These are phyloP conservation scores for Protodeltote pygarga DNA, from an alignment of 2,888 invertebrate species.

Conservation along the genomic window DNA sequence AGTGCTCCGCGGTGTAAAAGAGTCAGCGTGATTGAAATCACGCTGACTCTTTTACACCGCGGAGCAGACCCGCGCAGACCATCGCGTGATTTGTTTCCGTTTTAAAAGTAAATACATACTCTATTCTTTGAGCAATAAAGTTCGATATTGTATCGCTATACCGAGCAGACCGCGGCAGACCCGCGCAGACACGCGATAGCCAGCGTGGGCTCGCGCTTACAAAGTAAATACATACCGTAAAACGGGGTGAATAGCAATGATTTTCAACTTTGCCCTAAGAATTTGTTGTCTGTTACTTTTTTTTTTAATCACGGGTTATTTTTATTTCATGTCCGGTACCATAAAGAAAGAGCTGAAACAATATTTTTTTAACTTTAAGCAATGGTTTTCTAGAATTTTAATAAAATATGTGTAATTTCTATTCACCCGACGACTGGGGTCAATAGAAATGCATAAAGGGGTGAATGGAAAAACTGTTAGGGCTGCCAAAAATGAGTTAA, in stretches of 20 bases:
- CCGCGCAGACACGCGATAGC: too few species aligned
- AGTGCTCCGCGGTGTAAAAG: too few species aligned
- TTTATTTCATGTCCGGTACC: conserved; percentile 27
- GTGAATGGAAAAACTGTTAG: conserved; percentile 24
- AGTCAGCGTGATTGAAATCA: too few species aligned
- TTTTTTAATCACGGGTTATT: conserved; percentile 7
- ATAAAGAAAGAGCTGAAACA: conserved; percentile 18
- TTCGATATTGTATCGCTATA: too few species aligned
- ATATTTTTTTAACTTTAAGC: conserved; percentile 18
- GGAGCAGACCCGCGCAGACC: too few species aligned
- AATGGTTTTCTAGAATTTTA: conserved; percentile 10
- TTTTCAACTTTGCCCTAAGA: conserved; percentile 22
- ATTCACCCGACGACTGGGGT: conserved; percentile 22
- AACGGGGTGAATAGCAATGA: conserved; percentile 21
- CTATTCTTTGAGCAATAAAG: too few species aligned
- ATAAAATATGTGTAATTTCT: conserved; percentile 18
- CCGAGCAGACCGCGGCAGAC: too few species aligned
- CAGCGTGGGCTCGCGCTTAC: too few species aligned
- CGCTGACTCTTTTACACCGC: too few species aligned
- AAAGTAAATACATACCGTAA: too few species aligned
- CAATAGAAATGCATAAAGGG: conserved; percentile 23
- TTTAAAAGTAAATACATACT: too few species aligned
- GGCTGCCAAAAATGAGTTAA: conserved; percentile 18
- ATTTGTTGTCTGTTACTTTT: conserved; percentile 13
- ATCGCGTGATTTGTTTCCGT: too few species aligned